Evolutionary conservation across 2,888 invertebrate genomes (phyloP).

Genomic region (Epirrhoe tristata): DNA sequence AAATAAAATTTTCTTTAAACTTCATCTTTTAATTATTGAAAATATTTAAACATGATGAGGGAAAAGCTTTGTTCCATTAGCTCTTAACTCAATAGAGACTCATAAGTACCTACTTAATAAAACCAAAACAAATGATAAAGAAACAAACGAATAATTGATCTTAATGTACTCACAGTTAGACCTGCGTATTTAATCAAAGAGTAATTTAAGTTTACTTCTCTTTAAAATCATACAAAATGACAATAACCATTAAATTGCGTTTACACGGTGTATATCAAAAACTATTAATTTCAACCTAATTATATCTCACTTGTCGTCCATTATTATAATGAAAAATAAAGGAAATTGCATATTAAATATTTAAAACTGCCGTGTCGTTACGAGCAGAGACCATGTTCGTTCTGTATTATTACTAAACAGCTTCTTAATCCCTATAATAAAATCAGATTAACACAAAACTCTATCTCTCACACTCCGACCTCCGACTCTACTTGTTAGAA

Average conservation of each 20-base stretch:
- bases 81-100: too few species aligned
- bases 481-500: slow-evolving; percentile 54
- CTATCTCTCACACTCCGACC: slow-evolving; percentile 59
- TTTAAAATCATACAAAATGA: slow-evolving; percentile 16
- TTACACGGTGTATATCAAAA: slow-evolving; percentile 52
- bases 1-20: too few species aligned
- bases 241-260: slow-evolving; percentile 25
- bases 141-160: neutral
- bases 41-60: too few species aligned
- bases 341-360: slow-evolving; percentile 83
- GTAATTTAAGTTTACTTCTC: slow-evolving; percentile 1
- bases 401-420: slow-evolving; percentile 81
- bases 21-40: too few species aligned
- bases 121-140: neutral
- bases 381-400: slow-evolving; percentile 78
- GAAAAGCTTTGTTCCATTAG: too few species aligned
- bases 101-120: too few species aligned
- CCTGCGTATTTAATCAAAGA: neutral
- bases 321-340: slow-evolving; percentile 75
- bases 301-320: slow-evolving; percentile 68
- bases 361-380: slow-evolving; percentile 78
- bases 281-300: slow-evolving; percentile 68
- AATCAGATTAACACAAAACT: slow-evolving; percentile 52
- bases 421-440: slow-evolving; percentile 77
- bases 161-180: neutral